Evolutionary conservation across 2,113 vertebrate genomes (phyloP), one percentile per base, ranked within the genome.

Genomic region (Mohoua ochrocephala): DNA sequence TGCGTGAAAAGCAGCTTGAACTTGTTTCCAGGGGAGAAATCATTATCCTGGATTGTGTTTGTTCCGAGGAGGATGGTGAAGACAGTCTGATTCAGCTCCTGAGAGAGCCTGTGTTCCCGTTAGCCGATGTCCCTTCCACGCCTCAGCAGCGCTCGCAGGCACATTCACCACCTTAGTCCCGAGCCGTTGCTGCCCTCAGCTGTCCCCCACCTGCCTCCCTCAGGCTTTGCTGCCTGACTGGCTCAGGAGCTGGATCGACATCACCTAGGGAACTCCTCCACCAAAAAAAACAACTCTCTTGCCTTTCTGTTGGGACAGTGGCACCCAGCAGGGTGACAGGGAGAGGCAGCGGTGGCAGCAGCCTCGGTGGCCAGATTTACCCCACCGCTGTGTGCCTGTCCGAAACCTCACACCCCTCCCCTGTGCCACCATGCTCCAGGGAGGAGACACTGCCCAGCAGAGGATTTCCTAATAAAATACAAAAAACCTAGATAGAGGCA

Each of bases 121-220:
- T 26, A 56, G 41, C 37, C 0, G 0, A 15, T 1, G n/a, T 53
- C 33, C 56, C 23, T 49, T 50, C 26, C 49, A 23, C 0, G 0
- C 31, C 30, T 28, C 47, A 0, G 3, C 41, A 73, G 68, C 41
- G 9, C 13, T 31, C 5, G 0, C 10, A 11, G 60, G 15, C 27
- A 54, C 3, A 2, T 11, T 59, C 57, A 11, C 2, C 0, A 33
- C n/a, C 45, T 63, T 0, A 45, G 45, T 27, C 69, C 13, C 2
- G 65, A 44, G 19, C 24, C 42, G n/a, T 1, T 5, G 13, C 37
- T 61, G 50, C 30, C 64, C 44, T 59, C 31, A 44, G n/a, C 37
- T 10, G 13, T 11, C 3, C 44, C 35, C n/a, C 35, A 2, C 49
- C 30, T 22, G 27, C 16, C 39, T 47, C n/a, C 54, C 44, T 8